These are phyloP conservation scores for Flabesymbios commensalis DNA, from an alignment of 2,888 invertebrate species.

Conservation along the genomic window DNA sequence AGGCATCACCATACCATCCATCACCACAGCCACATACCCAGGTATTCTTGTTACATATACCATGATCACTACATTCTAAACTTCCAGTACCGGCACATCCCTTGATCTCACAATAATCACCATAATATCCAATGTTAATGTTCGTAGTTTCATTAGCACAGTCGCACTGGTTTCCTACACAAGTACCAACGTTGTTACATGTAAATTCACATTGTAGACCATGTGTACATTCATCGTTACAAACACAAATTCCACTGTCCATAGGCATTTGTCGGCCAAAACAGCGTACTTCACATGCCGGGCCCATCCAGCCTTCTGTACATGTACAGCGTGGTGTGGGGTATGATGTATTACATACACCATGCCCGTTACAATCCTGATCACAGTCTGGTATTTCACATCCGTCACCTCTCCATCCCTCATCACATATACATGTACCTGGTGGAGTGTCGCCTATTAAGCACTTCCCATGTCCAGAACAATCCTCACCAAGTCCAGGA, in stretches of 20 bases:
- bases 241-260: conserved; percentile 38
- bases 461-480: conserved; percentile 41
- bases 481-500: conserved; percentile 39
- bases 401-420: conserved; percentile 33
- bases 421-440: conserved; percentile 32
- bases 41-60: conserved; percentile 24
- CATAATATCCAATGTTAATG: conserved; percentile 27
- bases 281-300: conserved; percentile 41
- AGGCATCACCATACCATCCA: conserved; percentile 41
- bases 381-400: conserved; percentile 35
- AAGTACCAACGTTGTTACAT: conserved; percentile 35
- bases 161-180: conserved; percentile 21
- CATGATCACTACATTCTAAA: conserved; percentile 12
- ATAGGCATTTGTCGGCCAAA: conserved; percentile 40
- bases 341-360: conserved; percentile 31
- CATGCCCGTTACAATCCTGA: conserved; percentile 38
- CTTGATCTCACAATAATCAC: conserved; percentile 9
- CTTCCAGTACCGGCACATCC: conserved; percentile 20
- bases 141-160: conserved; percentile 22
- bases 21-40: conserved; percentile 35
- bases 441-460: conserved; percentile 16
- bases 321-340: conserved; percentile 42
- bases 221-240: conserved; percentile 27
- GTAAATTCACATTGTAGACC: conserved; percentile 25
- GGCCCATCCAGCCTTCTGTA: conserved; percentile 44